Base-by-base conservation (phyloP, 2,113 vertebrate genomes). In the Apaloderma vittatum region DNA sequence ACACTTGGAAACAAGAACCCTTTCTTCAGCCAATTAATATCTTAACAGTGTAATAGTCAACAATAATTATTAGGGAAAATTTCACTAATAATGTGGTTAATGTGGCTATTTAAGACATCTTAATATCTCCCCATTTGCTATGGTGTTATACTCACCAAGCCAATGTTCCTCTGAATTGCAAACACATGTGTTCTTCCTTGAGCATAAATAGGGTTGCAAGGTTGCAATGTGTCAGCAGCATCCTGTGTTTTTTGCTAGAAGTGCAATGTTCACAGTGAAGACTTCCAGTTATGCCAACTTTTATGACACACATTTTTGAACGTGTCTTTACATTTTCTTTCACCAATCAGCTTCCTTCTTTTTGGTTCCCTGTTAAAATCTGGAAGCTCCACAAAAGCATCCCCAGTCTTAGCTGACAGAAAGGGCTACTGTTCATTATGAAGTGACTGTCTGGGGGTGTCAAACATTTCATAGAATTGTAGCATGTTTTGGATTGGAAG, bases 191-290 rank as follows among this genome's bases (percentile, higher is more conserved):
- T 23, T 80, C 72, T 84, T 27, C 13, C 15, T 34, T 61, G 8
- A 45, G 13, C 3, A 3, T 51, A 15, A 66, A 3, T 45, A 3
- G 0, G 2, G 2, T 1, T 52, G 6, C 19, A 46, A n/a, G 7
- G 9, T 37, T 89, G 6, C 36, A 72, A 61, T 0, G 1, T 49
- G 8, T 26, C 51, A 82, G 12, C 40, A 62, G 6, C 6, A 76
- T 29, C 10, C 17, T 34, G 17, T 20, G 2, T 0, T 54, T 63
- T 88, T 51, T 73, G 5, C 15, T 76, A 21, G 21, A 18, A 43
- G 10, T 21, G 14, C 29, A 67, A n/a, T n/a, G 14, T 9, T 54
- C 29, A 10, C 7, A 62, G 46, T 6, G 8, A 21, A 82, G 14
- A 9, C 6, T 86, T 75, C 61, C 46, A 18, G 10, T 70, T 71